Percentiles rank a stretch among this genome's conserved stretches.
phyloP scores from a whole-genome alignment of 2,888 invertebrate genomes.

The Chaitophorus viminalis region DNA sequence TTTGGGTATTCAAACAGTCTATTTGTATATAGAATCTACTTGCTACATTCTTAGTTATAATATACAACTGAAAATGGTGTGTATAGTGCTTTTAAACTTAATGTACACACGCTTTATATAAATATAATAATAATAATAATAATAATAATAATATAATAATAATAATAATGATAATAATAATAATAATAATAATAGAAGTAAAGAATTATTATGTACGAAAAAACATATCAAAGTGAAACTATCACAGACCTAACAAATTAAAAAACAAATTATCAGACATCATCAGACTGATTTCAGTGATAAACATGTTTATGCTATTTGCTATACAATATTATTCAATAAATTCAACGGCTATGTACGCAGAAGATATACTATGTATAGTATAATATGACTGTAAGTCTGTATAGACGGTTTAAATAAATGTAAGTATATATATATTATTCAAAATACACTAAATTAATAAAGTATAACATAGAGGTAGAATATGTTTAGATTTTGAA shows the following conservation, averaged over 20 bases:
- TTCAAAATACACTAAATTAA: not conserved
- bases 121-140: not conserved
- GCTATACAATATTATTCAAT: not conserved
- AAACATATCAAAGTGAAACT: conserved; percentile 39
- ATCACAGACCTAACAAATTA: conserved; percentile 25
- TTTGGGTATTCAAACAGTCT: conserved; percentile 11
- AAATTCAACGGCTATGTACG: not conserved
- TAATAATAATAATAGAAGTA: not conserved
- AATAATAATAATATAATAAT: too few relatives aligned
- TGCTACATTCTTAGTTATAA: not conserved
- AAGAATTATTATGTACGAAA: conserved; percentile 10
- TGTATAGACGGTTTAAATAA: not conserved
- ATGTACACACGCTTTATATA: not conserved
- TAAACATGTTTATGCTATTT: not conserved
- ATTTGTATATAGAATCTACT: conserved; percentile 33
- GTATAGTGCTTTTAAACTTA: conserved; percentile 3
- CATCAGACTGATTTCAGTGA: not conserved
- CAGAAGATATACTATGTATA: not conserved
- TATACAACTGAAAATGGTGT: conserved; percentile 10
- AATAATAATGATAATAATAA: not conserved
- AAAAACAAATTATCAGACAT: not conserved
- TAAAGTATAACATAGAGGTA: conserved; percentile 19
- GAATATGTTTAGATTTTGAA: not conserved
- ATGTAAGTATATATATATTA: not conserved
- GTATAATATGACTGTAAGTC: not conserved